Base-by-base conservation (phyloP, 2,888 invertebrate species). In the Adelphocoris suturalis region DNA sequence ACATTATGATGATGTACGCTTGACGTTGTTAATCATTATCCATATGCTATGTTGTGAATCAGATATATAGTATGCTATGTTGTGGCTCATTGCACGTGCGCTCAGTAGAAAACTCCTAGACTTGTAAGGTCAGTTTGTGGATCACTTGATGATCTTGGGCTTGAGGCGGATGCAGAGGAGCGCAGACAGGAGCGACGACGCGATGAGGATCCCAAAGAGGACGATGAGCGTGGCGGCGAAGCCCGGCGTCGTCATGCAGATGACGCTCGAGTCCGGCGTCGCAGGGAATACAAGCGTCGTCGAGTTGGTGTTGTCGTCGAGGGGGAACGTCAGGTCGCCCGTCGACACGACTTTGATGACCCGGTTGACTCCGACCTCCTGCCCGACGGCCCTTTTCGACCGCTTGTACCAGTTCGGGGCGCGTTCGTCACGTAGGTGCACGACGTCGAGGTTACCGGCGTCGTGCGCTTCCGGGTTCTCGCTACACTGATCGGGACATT, bases 191-290 rank as follows among this genome's bases (percentile, higher is more conserved):
- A 97, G 94, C 93, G 98, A 98, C 13, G 98, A 97, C 90, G 97
- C 96, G 90, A 98, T 94, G 92, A 98, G 94, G 86, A 98, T 96
- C 88, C 96, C 97, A 90, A 98, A 94, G 37, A 98, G 95, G 81
- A 98, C 95, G 86, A 98, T 95, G 47, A 98, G 94, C 47, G 97
- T 97, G 52, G 97, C 96, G 61, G 97, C 97, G 93, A 98, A 98
- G 14, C 98, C 97, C n/a, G 97, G 97, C 5, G 98, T 98, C 0
- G 98, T 98, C 97, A 98, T 98, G 93, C 98, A 98, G 91, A 98
- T 97, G 91, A 97, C 94, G 28, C 95, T 96, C 57, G 92, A 92
- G 61, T 92, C 92, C 47, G 93, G 92, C 81, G 92, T 91, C 4
- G 93, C 92, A 3, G 97, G 97, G 92, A 96, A 96, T 0, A 96